These are phyloP conservation scores for Pipistrellus nathusii DNA, from an alignment of 2,797 vertebrate species.

Conservation along the genomic window DNA sequence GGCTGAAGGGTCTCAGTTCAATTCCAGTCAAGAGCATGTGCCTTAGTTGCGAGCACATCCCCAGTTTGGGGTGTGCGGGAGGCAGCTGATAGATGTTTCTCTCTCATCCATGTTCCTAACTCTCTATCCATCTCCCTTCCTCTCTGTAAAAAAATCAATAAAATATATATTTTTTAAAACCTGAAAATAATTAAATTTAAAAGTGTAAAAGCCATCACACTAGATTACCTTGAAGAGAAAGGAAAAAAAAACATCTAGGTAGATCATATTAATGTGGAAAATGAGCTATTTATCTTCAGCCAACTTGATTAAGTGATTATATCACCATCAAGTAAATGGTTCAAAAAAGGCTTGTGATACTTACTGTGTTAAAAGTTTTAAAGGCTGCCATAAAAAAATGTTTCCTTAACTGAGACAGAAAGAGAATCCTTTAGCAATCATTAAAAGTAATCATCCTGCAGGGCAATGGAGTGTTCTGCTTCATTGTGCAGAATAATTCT, in stretches of 20 bases:
- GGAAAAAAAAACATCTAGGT: background rate
- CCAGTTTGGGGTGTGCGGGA: too few relatives aligned
- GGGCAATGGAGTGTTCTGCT: constrained; percentile 39
- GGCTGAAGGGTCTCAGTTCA: too few relatives aligned
- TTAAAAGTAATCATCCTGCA: constrained; percentile 60
- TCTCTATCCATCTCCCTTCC: too few relatives aligned
- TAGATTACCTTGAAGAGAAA: background rate
- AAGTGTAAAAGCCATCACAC: constrained; percentile 10
- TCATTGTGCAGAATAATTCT: constrained; percentile 55
- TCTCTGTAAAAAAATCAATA: too few relatives aligned
- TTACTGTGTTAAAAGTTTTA: constrained; percentile 57
- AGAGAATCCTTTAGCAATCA: constrained; percentile 59
- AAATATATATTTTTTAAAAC: too few relatives aligned
- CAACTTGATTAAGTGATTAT: constrained; percentile 50
- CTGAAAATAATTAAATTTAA: background rate
- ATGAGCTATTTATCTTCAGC: constrained; percentile 55
- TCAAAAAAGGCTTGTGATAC: constrained; percentile 27
- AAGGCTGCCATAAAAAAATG: constrained; percentile 23
- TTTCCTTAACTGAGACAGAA: constrained; percentile 52
- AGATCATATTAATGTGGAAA: background rate
- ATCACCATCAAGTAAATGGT: constrained; percentile 10
- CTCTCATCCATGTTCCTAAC: too few relatives aligned
- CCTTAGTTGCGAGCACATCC: too few relatives aligned
- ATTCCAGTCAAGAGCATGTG: too few relatives aligned
- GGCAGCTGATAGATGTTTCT: too few relatives aligned